A percentile compares a stretch with the other conserved stretches of the same genome.
Evolutionary conservation across 2,888 invertebrate species (phyloP).

Genomic region (Drosophila macrothrix): DNA sequence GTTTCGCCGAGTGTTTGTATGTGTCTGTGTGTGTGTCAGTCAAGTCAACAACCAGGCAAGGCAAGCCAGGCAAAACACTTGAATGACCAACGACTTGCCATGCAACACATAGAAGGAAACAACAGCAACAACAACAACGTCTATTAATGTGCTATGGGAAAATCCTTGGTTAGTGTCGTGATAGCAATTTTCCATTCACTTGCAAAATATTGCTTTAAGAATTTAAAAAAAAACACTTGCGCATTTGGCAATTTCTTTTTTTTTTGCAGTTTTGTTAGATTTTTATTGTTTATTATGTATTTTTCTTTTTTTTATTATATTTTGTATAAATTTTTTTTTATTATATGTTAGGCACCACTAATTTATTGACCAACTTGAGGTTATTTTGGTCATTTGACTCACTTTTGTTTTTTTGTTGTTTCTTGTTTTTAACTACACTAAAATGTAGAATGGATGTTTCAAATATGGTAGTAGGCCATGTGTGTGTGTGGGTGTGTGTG

Average conservation of each 20-base stretch:
- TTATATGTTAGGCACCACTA: not conserved
- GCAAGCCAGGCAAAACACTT: constrained; percentile 52
- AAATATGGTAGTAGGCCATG: constrained; percentile 10
- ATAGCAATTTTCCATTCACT: constrained; percentile 50
- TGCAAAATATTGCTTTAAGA: constrained; percentile 36
- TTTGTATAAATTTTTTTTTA: not conserved
- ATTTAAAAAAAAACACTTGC: constrained; percentile 1
- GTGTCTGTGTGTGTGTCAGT: constrained; percentile 20
- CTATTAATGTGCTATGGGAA: constrained; percentile 55
- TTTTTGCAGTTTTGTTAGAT: not conserved
- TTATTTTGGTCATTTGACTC: constrained; percentile 10
- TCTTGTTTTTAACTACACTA: constrained; percentile 14
- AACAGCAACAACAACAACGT: constrained; percentile 31
- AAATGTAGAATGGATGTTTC: constrained; percentile 29
- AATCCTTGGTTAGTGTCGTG: constrained; percentile 83
- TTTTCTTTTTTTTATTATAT: not conserved
- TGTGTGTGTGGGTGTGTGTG: constrained; percentile 10
- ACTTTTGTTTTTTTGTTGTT: not conserved
- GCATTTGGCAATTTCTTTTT: not conserved
- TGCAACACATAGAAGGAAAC: constrained; percentile 65
- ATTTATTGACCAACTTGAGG: constrained; percentile 5
- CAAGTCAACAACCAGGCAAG: constrained; percentile 73
- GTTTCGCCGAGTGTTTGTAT: constrained; percentile 54
- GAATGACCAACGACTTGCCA: constrained; percentile 64
- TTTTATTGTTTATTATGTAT: not conserved